These are phyloP conservation scores for Syngnathus acus DNA, from an alignment of 2,797 vertebrate genomes.

Conservation along the genomic window DNA sequence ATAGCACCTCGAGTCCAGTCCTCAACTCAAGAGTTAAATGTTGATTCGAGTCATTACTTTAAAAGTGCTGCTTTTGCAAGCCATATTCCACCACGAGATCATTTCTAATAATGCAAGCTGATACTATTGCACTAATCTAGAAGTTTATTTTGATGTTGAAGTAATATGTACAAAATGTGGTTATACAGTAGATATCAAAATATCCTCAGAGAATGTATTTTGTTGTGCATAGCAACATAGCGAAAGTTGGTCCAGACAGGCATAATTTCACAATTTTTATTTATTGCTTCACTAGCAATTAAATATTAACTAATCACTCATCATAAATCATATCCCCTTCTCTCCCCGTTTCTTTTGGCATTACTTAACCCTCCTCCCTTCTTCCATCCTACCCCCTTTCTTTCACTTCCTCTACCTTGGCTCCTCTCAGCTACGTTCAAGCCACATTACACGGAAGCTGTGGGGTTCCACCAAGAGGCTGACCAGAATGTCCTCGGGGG, in stretches of 20 bases:
- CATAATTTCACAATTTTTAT: slow-evolving; percentile 5
- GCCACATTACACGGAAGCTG: slow-evolving; percentile 92
- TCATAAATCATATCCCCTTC: slow-evolving; percentile 57
- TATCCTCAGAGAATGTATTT: not conserved
- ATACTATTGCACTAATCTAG: slow-evolving; percentile 25
- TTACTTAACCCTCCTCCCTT: slow-evolving; percentile 37
- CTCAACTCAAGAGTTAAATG: not conserved
- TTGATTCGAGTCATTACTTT: slow-evolving; percentile 19
- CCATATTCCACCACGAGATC: slow-evolving; percentile 47
- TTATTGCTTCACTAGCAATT: slow-evolving; percentile 20
- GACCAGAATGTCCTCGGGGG: slow-evolving; percentile 92
- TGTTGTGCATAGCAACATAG: not conserved
- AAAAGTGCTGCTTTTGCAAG: slow-evolving; percentile 38
- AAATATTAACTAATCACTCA: slow-evolving; percentile 44
- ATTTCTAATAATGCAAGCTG: slow-evolving; percentile 32
- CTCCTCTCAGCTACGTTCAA: slow-evolving; percentile 85
- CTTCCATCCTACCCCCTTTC: slow-evolving; percentile 14
- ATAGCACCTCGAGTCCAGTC: slow-evolving; percentile 11
- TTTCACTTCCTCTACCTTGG: slow-evolving; percentile 53
- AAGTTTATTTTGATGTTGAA: slow-evolving; percentile 19
- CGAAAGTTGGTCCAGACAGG: not conserved
- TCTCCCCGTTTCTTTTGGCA: slow-evolving; percentile 5
- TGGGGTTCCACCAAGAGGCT: slow-evolving; percentile 94
- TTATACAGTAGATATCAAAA: not conserved
- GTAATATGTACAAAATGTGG: not conserved